Evolutionary conservation across 1,140 invertebrate genomes (phyloP), one percentile per base, ranked within the genome.

Genomic region (Drosophila parabipectinata): DNA sequence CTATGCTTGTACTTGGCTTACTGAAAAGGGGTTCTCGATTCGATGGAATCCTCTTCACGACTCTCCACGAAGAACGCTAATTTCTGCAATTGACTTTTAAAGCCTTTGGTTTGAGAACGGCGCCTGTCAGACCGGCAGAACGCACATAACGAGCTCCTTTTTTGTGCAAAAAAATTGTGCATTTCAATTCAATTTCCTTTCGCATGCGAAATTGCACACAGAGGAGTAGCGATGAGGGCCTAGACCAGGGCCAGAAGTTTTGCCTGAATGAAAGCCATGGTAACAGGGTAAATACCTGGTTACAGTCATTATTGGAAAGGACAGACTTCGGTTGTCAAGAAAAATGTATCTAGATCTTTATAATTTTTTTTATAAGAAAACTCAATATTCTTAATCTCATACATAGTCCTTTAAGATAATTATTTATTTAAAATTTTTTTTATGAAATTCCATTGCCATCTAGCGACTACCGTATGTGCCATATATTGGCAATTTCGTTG

Each of bases 161-260:
- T 90, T 79, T 72, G 79, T 67, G 44, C 57, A 30, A 14, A 68
- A 67, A 72, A 80, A 78, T 69, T 76, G 63, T 69, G 85, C 63
- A 90, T 90, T 90, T 85, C 73, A 90, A 90, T 85, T 82, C 81
- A 82, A 90, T 90, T 85, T 90, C 81, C 81, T 76, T 52, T 79
- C 54, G 77, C 64, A 77, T 71, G 76, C 63, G 76, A 76, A 83
- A 83, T 83, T 76, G 66, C 61, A 58, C 56, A 52, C 47, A 58
- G 18, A 32, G 21, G 10, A 10, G 24, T 34, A n/a, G 8, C 44
- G 12, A 18, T 34, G 34, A 48, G 26, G 47, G 39, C 51, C 47
- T 57, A 72, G 77, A 71, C 56, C 44, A 39, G 57, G 30, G 37
- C 28, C 44, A 34, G 39, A 47, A 51, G 15, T 47, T 39, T 37